Conservation (phyloP, 2,888 invertebrate species). For the Bedellia somnulentella region DNA sequence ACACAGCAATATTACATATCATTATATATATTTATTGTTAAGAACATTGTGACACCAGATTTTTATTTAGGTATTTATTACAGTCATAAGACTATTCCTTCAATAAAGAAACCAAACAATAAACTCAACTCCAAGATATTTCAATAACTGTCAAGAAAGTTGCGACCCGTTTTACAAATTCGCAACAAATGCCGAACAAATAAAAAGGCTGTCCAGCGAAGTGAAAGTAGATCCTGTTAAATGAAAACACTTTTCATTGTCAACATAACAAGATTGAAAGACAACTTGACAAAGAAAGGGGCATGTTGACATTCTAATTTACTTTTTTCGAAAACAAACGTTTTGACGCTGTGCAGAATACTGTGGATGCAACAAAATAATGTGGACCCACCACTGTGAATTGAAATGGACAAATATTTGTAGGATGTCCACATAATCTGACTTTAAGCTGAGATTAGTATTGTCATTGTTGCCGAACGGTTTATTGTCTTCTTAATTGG, state of each 20-base stretch:
- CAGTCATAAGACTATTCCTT: too few relatives aligned
- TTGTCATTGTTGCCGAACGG: slow-evolving; percentile 10
- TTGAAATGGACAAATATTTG: slow-evolving; percentile 51
- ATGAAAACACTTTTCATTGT: slow-evolving; percentile 19
- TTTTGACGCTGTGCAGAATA: too few relatives aligned
- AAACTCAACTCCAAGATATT: too few relatives aligned
- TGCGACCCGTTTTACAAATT: too few relatives aligned
- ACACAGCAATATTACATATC: too few relatives aligned
- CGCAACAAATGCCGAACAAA: too few relatives aligned
- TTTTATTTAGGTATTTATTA: too few relatives aligned
- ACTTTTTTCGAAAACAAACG: slow-evolving; percentile 18
- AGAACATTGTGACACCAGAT: too few relatives aligned
- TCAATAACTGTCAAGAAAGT: too few relatives aligned
- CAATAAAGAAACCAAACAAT: too few relatives aligned
- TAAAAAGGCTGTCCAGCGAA: background rate
- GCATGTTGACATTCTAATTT: slow-evolving; percentile 48
- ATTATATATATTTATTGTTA: too few relatives aligned
- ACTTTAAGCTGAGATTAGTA: slow-evolving; percentile 25
- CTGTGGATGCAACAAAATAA: slow-evolving; percentile 14
- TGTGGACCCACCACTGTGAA: slow-evolving; percentile 49
- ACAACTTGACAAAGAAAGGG: slow-evolving; percentile 23
- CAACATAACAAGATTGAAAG: slow-evolving; percentile 15
- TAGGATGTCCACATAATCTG: slow-evolving; percentile 20
- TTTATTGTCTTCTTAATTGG: slow-evolving; percentile 11
- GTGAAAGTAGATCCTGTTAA: slow-evolving; percentile 5